A percentile compares a stretch with the other conserved stretches of the same genome.
Conservation (phyloP, 2,888 invertebrate species). For the Catocala nupta region DNA sequence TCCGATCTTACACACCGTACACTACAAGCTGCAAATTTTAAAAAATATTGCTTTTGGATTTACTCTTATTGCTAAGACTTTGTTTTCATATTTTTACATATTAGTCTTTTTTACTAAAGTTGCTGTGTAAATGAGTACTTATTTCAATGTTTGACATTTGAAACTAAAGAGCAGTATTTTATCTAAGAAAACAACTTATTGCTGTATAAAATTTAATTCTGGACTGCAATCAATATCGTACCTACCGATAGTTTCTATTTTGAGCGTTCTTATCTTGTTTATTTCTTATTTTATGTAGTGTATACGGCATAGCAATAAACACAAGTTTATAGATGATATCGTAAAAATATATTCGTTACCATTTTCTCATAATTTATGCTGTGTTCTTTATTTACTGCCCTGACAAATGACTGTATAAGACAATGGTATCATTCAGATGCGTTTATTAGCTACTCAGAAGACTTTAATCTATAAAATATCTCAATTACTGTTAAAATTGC, state of each 20-base stretch:
- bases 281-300: slow-evolving; percentile 4
- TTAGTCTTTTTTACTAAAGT: too few relatives aligned
- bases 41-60: too few relatives aligned
- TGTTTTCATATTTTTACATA: too few relatives aligned
- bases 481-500: too few relatives aligned
- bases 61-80: too few relatives aligned
- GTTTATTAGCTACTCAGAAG: too few relatives aligned
- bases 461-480: too few relatives aligned
- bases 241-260: background rate
- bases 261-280: slow-evolving; percentile 1
- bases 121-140: too few relatives aligned
- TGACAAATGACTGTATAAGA: background rate
- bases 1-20: background rate
- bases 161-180: background rate
- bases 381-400: background rate
- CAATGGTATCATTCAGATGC: too few relatives aligned
- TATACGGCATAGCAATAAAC: slow-evolving; percentile 1
- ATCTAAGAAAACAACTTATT: background rate
- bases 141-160: background rate
- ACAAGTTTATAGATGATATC: slow-evolving; percentile 2
- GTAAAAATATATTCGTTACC: background rate
- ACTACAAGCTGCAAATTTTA: too few relatives aligned
- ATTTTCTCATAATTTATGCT: background rate
- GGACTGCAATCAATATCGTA: background rate
- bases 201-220: background rate